A percentile compares a stretch with the other conserved stretches of the same genome.
phyloP scores from a whole-genome alignment of 2,888 invertebrate genomes.

The Patella depressa region DNA sequence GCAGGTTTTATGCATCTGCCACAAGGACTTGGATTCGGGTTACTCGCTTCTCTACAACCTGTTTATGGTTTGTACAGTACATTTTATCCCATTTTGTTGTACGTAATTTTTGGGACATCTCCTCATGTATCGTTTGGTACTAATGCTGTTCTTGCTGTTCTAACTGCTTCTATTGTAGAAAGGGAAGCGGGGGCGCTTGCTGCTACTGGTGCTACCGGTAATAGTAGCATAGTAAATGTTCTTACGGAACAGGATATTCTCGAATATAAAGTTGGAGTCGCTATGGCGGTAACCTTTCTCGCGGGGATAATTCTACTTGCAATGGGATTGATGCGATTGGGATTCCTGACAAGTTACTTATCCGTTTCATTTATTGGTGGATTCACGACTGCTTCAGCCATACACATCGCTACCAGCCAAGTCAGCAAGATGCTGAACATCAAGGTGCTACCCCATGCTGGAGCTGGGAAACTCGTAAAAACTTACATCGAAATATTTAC shows the following conservation, averaged over 20 bases:
- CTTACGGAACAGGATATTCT: constrained; percentile 29
- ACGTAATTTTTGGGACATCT: constrained; percentile 59
- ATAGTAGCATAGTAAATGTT: constrained; percentile 20
- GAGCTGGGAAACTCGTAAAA: constrained; percentile 66
- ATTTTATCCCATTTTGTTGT: constrained; percentile 59
- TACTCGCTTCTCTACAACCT: constrained; percentile 56
- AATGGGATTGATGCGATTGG: constrained; percentile 48
- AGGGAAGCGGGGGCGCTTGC: constrained; percentile 29
- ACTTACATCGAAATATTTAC: constrained; percentile 76
- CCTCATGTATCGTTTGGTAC: constrained; percentile 60
- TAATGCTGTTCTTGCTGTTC: constrained; percentile 59
- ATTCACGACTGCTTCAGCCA: constrained; percentile 56
- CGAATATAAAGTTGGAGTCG: constrained; percentile 43
- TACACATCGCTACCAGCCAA: constrained; percentile 52
- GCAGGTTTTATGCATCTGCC: constrained; percentile 65
- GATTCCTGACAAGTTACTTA: constrained; percentile 53
- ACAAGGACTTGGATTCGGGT: constrained; percentile 62
- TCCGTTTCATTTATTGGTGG: constrained; percentile 56
- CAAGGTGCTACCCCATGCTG: constrained; percentile 37
- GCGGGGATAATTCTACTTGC: constrained; percentile 43
- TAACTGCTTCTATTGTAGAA: constrained; percentile 54
- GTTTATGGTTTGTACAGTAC: constrained; percentile 58
- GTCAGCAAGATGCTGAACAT: constrained; percentile 47
- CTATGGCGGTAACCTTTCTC: constrained; percentile 44
- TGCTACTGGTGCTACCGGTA: neutral